These are phyloP conservation scores for Teleogryllus occipitalis DNA, from an alignment of 1,140 invertebrate genomes.

Conservation along the genomic window DNA sequence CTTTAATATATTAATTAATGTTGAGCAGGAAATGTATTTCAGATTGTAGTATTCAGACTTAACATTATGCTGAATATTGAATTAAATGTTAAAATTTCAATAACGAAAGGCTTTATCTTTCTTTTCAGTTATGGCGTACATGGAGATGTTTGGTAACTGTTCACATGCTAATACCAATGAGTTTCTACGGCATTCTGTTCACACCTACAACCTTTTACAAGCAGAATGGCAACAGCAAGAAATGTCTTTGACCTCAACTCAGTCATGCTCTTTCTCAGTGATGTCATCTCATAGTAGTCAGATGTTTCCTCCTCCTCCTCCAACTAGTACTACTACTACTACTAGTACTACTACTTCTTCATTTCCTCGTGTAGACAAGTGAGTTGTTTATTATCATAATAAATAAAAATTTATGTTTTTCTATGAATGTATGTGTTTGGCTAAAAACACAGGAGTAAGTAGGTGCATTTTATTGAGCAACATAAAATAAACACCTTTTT, in stretches of 20 bases:
- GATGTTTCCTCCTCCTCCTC: background rate
- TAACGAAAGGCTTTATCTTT: background rate
- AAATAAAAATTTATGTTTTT: background rate
- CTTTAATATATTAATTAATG: too few relatives aligned
- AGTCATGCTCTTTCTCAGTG: slow-evolving; percentile 44
- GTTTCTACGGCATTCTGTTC: slow-evolving; percentile 73
- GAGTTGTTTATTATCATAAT: background rate
- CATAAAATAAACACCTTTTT: too few relatives aligned
- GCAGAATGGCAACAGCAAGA: slow-evolving; percentile 56
- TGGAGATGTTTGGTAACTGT: slow-evolving; percentile 89
- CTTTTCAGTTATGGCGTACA: slow-evolving; percentile 84
- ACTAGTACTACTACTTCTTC: background rate
- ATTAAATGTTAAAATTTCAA: too few relatives aligned
- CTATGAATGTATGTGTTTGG: too few relatives aligned
- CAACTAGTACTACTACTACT: background rate
- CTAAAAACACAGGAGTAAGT: too few relatives aligned
- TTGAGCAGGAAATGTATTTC: too few relatives aligned
- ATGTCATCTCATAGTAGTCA: slow-evolving; percentile 23
- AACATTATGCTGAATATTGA: too few relatives aligned
- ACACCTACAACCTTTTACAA: slow-evolving; percentile 64
- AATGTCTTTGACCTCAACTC: slow-evolving; percentile 46
- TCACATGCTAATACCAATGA: slow-evolving; percentile 55
- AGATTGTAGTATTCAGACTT: too few relatives aligned
- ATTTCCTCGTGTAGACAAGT: background rate
- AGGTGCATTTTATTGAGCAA: too few relatives aligned